Base-by-base conservation (phyloP, 2,888 invertebrate species). In the Phortica okadai region DNA sequence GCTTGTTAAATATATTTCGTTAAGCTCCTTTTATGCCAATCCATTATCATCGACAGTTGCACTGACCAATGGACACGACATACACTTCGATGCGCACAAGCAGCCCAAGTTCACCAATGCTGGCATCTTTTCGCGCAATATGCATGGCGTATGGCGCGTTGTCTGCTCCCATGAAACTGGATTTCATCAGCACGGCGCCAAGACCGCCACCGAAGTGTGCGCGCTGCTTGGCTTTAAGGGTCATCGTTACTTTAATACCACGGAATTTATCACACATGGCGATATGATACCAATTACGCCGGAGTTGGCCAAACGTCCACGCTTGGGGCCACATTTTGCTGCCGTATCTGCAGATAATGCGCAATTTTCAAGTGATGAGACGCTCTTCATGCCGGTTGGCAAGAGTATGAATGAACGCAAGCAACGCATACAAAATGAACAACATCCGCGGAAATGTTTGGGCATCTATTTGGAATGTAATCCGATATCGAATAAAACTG, bases 81-180 rank as follows among this genome's bases (percentile, higher is more conserved):
- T 96, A 50, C 86, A 90, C 62, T 90, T 94, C 73, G 95, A 95
- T 87, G 89, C 92, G 64, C 94, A 95, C 83, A 92, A 93, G 69
- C 93, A 93, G 81, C 95, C 96, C 0, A 90, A 92, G 77, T 89
- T 95, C 6, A 93, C 92, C 79, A 90, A 92, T 73, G 93, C 93
- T 82, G 96, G 96, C 33, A 92, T 95, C 75, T 89, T 96, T 72
- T 93, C 94, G 0, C 92, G 93, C 83, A 94, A 94, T 82, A 89
- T 91, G n/a, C 90, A 93, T 42, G 94, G 94, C 2, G 87, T 92
- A 66, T 96, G 96, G 96, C 92, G 92, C 73, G 93, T 95, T 1
- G 91, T 94, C 1, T 96, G 96, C 86, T 92, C 93, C 79, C 91
- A 93, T 66, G 92, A 91, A 79, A 82, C 86, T 7, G 74, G 76